A percentile compares a stretch with the other conserved stretches of the same genome.
Conservation (phyloP, 2,113 vertebrate genomes). For the Sylvia atricapilla region DNA sequence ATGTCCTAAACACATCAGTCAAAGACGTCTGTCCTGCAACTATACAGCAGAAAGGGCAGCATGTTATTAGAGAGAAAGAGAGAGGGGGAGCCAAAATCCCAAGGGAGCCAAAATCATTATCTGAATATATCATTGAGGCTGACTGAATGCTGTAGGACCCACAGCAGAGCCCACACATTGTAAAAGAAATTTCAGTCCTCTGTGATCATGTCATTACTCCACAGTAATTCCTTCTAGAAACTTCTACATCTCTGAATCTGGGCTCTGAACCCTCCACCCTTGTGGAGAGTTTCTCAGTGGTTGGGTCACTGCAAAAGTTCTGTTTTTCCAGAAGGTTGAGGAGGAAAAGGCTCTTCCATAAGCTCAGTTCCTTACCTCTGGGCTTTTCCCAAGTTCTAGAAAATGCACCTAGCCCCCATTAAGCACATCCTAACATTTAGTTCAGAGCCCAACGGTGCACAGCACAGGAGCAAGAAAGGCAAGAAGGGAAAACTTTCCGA, state of each 20-base stretch:
- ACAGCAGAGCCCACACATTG: background rate
- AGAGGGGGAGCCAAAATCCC: background rate
- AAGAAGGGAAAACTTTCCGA: conserved; percentile 44
- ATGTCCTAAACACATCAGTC: conserved; percentile 39
- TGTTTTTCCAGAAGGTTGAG: background rate
- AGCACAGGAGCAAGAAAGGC: background rate
- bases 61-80: background rate
- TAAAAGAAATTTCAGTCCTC: background rate
- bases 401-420: background rate
- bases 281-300: too few species aligned
- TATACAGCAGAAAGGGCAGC: conserved; percentile 8
- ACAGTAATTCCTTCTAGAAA: background rate
- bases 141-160: background rate
- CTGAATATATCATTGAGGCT: background rate
- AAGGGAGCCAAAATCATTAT: conserved; percentile 29
- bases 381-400: background rate
- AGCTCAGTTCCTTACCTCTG: background rate
- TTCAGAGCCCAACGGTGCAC: background rate
- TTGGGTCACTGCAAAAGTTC: background rate
- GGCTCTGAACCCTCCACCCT: background rate
- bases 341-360: background rate
- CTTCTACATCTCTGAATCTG: background rate
- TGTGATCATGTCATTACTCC: background rate
- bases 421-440: background rate
- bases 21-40: conserved; percentile 33